phyloP scores from a whole-genome alignment of 2,113 vertebrate genomes.

The Rhineura floridana region DNA sequence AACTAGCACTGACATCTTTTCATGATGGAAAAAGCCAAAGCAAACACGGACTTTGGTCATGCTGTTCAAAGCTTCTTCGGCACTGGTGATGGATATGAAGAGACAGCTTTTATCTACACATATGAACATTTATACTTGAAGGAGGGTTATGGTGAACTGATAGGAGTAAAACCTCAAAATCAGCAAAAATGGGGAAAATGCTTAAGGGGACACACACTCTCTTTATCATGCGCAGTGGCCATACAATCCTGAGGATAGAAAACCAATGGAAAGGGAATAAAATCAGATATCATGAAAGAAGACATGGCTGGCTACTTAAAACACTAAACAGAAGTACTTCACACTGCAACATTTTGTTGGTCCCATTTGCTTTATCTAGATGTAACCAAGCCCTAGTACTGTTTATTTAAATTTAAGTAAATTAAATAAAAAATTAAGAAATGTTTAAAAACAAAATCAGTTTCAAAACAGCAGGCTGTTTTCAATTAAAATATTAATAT shows the following conservation, averaged over 20 bases:
- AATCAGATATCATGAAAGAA: too few relatives aligned
- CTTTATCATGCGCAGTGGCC: too few relatives aligned
- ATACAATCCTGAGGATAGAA: background rate
- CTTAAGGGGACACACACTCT: too few relatives aligned
- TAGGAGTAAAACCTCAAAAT: too few relatives aligned
- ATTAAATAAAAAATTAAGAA: background rate
- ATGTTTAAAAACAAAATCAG: constrained; percentile 2
- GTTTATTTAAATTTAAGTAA: background rate
- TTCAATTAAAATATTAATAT: constrained; percentile 48
- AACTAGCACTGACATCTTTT: background rate
- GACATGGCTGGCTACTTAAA: background rate
- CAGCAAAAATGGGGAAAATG: too few relatives aligned
- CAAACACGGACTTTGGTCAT: background rate
- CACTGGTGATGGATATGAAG: background rate
- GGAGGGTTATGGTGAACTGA: background rate
- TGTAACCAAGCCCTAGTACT: background rate
- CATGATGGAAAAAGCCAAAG: background rate
- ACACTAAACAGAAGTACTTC: background rate
- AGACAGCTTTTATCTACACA: background rate
- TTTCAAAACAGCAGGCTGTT: constrained; percentile 19
- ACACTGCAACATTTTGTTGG: background rate
- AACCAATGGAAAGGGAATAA: background rate
- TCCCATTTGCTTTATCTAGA: background rate
- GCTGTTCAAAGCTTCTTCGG: background rate
- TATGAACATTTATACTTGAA: background rate